These are phyloP conservation scores for Nomada flava DNA, from an alignment of 2,888 invertebrate genomes.

Conservation along the genomic window DNA sequence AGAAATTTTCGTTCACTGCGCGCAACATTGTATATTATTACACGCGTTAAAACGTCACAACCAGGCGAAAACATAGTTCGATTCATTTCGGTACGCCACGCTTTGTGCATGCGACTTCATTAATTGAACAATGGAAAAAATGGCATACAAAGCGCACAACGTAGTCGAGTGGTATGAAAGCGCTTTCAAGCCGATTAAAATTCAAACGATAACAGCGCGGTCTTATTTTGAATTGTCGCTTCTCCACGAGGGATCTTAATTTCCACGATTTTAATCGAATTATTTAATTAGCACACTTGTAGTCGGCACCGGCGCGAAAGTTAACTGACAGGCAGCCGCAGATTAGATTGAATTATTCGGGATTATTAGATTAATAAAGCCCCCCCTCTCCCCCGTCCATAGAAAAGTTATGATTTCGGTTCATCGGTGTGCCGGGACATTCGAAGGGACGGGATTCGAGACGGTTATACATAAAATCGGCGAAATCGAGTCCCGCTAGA, in stretches of 20 bases:
- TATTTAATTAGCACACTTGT: conserved; percentile 81
- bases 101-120: conserved; percentile 19
- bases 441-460: conserved; percentile 34
- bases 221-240: conserved; percentile 77
- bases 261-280: conserved; percentile 80
- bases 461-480: not conserved
- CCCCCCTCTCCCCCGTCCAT: not conserved
- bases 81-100: conserved; percentile 24
- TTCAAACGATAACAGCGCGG: conserved; percentile 62
- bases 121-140: conserved; percentile 19
- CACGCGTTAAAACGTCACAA: conserved; percentile 4
- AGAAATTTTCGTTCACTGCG: conserved; percentile 50
- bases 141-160: not conserved
- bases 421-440: conserved; percentile 57
- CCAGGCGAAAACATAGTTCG: conserved; percentile 11
- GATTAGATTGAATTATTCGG: conserved; percentile 77
- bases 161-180: not conserved
- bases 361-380: conserved; percentile 78
- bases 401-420: conserved; percentile 76
- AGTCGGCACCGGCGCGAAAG: conserved; percentile 72
- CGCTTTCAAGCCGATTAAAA: conserved; percentile 69
- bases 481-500: conserved; percentile 12
- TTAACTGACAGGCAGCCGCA: conserved; percentile 78
- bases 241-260: conserved; percentile 77
- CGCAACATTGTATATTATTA: conserved; percentile 4